phyloP scores from a whole-genome alignment of 2,113 vertebrate genomes.

The Daboia siamensis region DNA sequence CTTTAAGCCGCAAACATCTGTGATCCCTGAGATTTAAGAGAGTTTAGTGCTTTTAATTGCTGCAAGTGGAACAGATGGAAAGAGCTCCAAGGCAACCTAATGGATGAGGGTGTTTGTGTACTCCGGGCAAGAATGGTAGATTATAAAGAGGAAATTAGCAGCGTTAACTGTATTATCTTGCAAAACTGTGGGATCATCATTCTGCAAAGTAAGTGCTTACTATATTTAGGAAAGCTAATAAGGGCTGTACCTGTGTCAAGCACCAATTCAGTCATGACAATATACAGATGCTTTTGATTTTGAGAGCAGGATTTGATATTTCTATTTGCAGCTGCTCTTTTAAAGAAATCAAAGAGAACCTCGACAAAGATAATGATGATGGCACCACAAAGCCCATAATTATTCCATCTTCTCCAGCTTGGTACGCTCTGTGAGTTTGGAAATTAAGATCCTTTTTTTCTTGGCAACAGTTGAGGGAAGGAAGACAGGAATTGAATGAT shows the following conservation, averaged over 20 bases:
- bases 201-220: slow-evolving; percentile 63
- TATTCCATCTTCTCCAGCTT: neutral
- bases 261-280: slow-evolving; percentile 9
- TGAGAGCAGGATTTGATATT: neutral
- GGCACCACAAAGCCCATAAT: neutral
- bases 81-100: slow-evolving; percentile 56
- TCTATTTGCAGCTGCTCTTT: neutral
- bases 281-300: neutral
- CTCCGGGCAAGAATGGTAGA: slow-evolving; percentile 60
- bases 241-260: slow-evolving; percentile 34
- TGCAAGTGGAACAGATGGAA: slow-evolving; percentile 56
- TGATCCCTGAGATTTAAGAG: slow-evolving; percentile 65
- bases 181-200: slow-evolving; percentile 64
- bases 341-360: neutral
- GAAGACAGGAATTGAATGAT: neutral
- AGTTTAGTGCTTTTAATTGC: slow-evolving; percentile 53
- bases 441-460: neutral
- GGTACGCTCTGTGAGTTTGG: neutral
- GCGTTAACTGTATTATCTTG: slow-evolving; percentile 68
- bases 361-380: neutral
- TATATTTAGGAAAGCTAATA: slow-evolving; percentile 60
- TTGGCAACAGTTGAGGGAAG: neutral
- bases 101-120: slow-evolving; percentile 51
- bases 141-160: slow-evolving; percentile 60
- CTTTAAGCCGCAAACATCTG: slow-evolving; percentile 64